Conservation (phyloP, 2,797 vertebrate species). For the Triplophysa bombifrons region DNA sequence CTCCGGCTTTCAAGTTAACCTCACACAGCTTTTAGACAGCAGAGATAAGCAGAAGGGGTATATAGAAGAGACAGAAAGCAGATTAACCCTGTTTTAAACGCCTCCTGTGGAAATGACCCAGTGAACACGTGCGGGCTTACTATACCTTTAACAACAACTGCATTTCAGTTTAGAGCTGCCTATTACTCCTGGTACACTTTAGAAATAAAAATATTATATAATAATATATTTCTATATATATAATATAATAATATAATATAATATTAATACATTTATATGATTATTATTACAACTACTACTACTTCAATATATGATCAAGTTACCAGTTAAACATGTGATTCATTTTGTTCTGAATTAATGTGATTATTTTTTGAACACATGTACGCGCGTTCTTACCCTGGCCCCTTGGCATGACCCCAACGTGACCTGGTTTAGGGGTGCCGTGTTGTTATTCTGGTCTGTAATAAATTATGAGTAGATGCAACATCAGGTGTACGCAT, state of each 20-base stretch:
- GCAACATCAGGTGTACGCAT: slow-evolving; percentile 1
- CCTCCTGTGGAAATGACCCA: slow-evolving; percentile 54
- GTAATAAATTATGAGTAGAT: too few relatives aligned
- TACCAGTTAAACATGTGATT: neutral
- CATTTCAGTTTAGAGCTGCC: too few relatives aligned
- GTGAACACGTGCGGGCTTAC: too few relatives aligned
- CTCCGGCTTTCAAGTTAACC: slow-evolving; percentile 53
- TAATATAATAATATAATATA: neutral
- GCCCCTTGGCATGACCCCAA: slow-evolving; percentile 62
- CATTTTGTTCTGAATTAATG: neutral
- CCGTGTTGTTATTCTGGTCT: too few relatives aligned
- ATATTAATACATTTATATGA: too few relatives aligned
- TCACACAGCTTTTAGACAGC: slow-evolving; percentile 68
- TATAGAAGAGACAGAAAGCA: slow-evolving; percentile 63
- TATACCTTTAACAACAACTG: neutral
- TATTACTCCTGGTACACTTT: neutral
- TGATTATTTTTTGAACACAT: neutral
- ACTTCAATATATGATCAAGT: too few relatives aligned
- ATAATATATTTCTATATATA: too few relatives aligned
- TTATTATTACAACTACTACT: too few relatives aligned
- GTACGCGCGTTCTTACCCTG: neutral
- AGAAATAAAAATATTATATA: neutral
- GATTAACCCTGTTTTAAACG: slow-evolving; percentile 78
- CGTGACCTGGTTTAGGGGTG: slow-evolving; percentile 60
- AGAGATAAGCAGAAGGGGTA: slow-evolving; percentile 70